Evolutionary conservation across 2,113 vertebrate genomes (phyloP).

Genomic region (Plecturocebus donacophilus): DNA sequence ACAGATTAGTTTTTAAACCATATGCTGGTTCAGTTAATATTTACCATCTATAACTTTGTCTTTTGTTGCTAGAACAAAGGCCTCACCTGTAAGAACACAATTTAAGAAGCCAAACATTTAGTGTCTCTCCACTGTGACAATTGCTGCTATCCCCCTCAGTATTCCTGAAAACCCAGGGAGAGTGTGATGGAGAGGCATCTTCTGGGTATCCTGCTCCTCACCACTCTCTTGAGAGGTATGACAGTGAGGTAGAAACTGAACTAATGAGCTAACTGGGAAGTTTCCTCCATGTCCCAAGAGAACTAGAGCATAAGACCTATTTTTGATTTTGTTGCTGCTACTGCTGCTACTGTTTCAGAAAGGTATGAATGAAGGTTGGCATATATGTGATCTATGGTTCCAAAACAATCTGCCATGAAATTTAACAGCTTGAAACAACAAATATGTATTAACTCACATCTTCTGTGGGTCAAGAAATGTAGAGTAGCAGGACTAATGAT

Average conservation of each 20-base stretch:
- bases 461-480: neutral
- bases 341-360: neutral
- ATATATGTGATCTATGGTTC: neutral
- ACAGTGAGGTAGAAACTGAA: neutral
- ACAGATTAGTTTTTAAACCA: neutral
- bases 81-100: no score
- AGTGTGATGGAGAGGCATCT: neutral
- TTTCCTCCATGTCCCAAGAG: neutral
- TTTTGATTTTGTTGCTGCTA: neutral
- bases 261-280: no score
- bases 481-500: neutral
- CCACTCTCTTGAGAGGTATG: neutral
- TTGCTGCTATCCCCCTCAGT: fast-evolving
- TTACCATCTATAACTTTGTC: neutral
- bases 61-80: neutral
- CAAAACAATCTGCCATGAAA: neutral
- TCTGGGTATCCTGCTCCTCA: neutral
- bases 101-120: neutral
- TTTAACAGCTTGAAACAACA: neutral
- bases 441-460: neutral
- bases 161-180: neutral
- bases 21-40: neutral
- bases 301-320: neutral
- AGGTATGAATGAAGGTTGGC: neutral
- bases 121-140: neutral